These are phyloP conservation scores for Ophioninae sp. DNA, from an alignment of 2,888 invertebrate species.

Conservation along the genomic window DNA sequence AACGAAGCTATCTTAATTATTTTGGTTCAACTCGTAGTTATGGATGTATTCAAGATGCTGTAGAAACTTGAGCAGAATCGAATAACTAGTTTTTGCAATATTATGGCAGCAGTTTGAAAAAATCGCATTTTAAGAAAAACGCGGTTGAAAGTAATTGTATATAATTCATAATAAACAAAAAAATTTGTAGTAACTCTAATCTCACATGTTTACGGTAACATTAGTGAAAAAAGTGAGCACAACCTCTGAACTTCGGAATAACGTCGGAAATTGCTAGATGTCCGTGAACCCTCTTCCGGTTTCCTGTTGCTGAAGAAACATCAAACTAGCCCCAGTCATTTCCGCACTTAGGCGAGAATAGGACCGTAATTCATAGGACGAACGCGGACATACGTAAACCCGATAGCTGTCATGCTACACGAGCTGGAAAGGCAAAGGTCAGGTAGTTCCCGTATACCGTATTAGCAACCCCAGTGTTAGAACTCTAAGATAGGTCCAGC, in stretches of 20 bases:
- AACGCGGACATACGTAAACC: neutral
- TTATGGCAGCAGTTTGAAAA: too few species aligned
- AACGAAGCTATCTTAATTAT: too few species aligned
- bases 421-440: neutral
- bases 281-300: conserved; percentile 41
- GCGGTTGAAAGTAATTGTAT: too few species aligned
- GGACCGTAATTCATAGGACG: conserved; percentile 12
- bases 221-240: neutral
- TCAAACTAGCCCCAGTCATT: conserved; percentile 60
- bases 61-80: too few species aligned
- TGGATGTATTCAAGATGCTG: too few species aligned
- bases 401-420: neutral
- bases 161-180: too few species aligned
- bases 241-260: neutral
- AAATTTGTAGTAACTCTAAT: neutral
- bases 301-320: conserved; percentile 47
- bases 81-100: too few species aligned
- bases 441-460: neutral
- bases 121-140: too few species aligned
- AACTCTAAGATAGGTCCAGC: neutral
- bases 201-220: neutral
- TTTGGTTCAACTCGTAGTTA: too few species aligned
- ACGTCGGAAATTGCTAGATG: neutral
- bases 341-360: conserved; percentile 55
- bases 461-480: neutral